Percentiles rank a stretch among this genome's conserved stretches.
Conservation (phyloP, 1,140 invertebrate species). For the Pseudomyrmex sp. region DNA sequence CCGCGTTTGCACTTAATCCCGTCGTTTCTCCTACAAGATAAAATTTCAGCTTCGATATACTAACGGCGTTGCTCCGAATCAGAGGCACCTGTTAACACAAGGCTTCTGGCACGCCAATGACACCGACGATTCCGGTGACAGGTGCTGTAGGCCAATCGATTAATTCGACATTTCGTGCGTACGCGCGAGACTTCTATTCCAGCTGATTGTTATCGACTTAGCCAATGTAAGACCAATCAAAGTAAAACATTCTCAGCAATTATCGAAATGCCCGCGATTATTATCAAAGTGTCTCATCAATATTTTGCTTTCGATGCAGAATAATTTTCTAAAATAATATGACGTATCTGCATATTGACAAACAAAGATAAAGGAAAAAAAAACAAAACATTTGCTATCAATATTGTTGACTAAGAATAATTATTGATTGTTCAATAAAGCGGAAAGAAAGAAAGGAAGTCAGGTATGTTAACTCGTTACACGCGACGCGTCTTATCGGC, state of each 20-base stretch:
- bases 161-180: slow-evolving; percentile 72
- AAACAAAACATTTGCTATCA: too few relatives aligned
- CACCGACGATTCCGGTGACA: slow-evolving; percentile 65
- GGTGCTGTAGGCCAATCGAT: slow-evolving; percentile 67
- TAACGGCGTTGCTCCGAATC: slow-evolving; percentile 53
- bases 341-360: neutral
- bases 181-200: slow-evolving; percentile 66
- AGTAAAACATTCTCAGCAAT: slow-evolving; percentile 35
- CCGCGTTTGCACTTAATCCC: neutral
- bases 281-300: neutral
- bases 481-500: slow-evolving; percentile 61
- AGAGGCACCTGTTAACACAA: slow-evolving; percentile 71
- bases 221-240: slow-evolving; percentile 29
- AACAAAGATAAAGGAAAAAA: neutral
- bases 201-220: slow-evolving; percentile 64
- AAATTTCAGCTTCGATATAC: slow-evolving; percentile 38
- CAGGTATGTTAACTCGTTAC: slow-evolving; percentile 6
- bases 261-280: neutral
- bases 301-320: neutral
- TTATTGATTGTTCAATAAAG: neutral
- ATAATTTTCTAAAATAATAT: neutral
- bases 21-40: slow-evolving; percentile 10
- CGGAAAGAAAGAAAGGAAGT: slow-evolving; percentile 19
- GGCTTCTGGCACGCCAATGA: slow-evolving; percentile 42
- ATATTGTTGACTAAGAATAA: slow-evolving; percentile 3